These are phyloP conservation scores for Helicolenus hilgendorfi DNA, from an alignment of 2,797 vertebrate species.

Conservation along the genomic window DNA sequence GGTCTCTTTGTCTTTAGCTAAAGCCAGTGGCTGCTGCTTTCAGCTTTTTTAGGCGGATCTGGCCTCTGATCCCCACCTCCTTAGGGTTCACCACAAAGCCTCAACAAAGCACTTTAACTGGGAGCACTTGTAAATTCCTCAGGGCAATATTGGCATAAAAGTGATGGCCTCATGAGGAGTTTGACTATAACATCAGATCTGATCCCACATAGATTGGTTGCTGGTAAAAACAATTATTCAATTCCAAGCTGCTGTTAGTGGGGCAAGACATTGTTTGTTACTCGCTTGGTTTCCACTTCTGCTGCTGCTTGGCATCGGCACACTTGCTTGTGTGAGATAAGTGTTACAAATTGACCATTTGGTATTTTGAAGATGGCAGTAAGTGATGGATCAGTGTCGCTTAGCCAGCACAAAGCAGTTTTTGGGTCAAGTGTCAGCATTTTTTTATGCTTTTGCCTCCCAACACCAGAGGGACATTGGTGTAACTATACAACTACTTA, in stretches of 20 bases:
- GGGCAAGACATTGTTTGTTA: not conserved
- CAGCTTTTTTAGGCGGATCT: not conserved
- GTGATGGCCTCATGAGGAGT: not conserved
- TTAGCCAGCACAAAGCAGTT: not conserved
- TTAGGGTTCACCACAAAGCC: not conserved
- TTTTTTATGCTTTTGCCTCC: not conserved
- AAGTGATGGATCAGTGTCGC: not conserved
- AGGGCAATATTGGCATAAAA: not conserved
- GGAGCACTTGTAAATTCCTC: slow-evolving; percentile 1
- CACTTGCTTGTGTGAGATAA: not conserved
- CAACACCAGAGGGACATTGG: not conserved
- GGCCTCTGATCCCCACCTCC: not conserved
- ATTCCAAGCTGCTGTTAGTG: not conserved
- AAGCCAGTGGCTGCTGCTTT: not conserved
- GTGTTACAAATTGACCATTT: not conserved
- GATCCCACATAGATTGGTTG: not conserved
- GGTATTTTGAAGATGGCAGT: not conserved
- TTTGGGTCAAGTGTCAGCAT: not conserved
- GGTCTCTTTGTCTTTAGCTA: not conserved
- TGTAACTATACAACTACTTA: not conserved
- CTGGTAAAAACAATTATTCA: not conserved
- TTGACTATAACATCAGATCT: not conserved
- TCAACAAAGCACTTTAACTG: not conserved
- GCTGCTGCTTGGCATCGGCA: not conserved
- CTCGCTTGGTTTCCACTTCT: not conserved